Conservation (phyloP, 2,888 invertebrate genomes). For the Lycaena phlaeas region DNA sequence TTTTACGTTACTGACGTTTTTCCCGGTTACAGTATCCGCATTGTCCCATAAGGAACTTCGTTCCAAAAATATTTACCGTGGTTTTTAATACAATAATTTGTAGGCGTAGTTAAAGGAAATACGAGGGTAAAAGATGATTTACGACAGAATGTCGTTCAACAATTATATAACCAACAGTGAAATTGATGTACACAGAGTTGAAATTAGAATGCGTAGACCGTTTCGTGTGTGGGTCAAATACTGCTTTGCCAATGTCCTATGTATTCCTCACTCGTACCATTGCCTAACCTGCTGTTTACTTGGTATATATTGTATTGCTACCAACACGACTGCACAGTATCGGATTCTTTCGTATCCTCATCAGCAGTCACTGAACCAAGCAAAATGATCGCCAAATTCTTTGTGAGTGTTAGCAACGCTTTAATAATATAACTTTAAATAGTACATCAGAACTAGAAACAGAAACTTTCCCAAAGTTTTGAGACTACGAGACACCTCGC, state of each 20-base stretch:
- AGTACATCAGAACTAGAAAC: too few species aligned
- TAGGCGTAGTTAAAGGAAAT: too few species aligned
- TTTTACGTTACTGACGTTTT: too few species aligned
- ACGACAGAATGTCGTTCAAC: conserved; percentile 28
- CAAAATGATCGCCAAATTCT: conserved; percentile 70
- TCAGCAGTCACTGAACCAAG: conserved; percentile 60
- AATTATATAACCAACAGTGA: conserved; percentile 59
- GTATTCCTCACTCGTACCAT: conserved; percentile 31
- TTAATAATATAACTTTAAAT: too few species aligned
- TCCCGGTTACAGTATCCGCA: too few species aligned
- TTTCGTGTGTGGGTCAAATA: conserved; percentile 59
- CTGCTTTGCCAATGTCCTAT: conserved; percentile 50
- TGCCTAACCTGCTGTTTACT: conserved; percentile 49
- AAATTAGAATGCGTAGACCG: conserved; percentile 61
- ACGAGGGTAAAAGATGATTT: too few species aligned
- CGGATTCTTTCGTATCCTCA: conserved; percentile 36
- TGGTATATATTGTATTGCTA: conserved; percentile 56
- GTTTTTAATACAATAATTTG: too few species aligned
- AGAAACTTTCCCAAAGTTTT: too few species aligned
- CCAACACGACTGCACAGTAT: conserved; percentile 56
- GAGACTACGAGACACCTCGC: too few species aligned
- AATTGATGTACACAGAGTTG: conserved; percentile 51
- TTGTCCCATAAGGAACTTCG: too few species aligned
- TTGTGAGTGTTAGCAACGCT: conserved; percentile 44
- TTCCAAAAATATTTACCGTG: too few species aligned